Evolutionary conservation across 2,888 invertebrate genomes (phyloP).

Genomic region (Pandemis heparana): DNA sequence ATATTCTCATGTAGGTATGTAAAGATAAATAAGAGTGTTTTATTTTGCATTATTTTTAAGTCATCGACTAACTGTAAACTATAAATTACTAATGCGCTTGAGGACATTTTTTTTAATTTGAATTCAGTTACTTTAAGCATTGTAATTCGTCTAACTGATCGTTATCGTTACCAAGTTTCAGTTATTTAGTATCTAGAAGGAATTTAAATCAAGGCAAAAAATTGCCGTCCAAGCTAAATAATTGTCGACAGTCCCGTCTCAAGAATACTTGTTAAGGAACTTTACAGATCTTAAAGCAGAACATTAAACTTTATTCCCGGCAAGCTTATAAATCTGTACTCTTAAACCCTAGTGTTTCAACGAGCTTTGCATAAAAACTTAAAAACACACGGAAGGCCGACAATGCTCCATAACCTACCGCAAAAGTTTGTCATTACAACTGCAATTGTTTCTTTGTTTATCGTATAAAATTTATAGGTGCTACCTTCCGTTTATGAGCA

Average conservation of each 20-base stretch:
- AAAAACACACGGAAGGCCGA: conserved; percentile 66
- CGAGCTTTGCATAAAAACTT: conserved; percentile 43
- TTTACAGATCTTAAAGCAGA: conserved; percentile 6
- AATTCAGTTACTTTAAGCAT: too few relatives aligned
- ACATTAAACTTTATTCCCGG: conserved; percentile 3
- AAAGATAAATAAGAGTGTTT: too few relatives aligned
- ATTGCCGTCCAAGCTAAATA: background rate
- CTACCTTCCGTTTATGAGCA: conserved; percentile 69
- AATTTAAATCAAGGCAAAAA: background rate
- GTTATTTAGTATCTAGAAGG: too few relatives aligned
- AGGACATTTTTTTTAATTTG: too few relatives aligned
- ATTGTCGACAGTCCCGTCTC: background rate
- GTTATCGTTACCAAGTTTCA: too few relatives aligned
- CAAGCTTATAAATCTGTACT: conserved; percentile 3
- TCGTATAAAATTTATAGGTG: conserved; percentile 75
- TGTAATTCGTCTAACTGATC: too few relatives aligned
- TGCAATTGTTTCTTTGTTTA: conserved; percentile 81
- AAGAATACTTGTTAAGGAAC: background rate
- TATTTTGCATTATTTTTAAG: too few relatives aligned
- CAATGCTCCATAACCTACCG: conserved; percentile 76
- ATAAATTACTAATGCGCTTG: too few relatives aligned
- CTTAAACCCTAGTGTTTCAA: conserved; percentile 8
- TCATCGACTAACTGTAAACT: too few relatives aligned
- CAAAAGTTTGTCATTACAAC: conserved; percentile 77
- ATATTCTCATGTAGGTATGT: too few relatives aligned